Percentiles rank a stretch among this genome's conserved stretches.
phyloP scores from a whole-genome alignment of 2,113 vertebrate genomes.

The Nettapus auritus region DNA sequence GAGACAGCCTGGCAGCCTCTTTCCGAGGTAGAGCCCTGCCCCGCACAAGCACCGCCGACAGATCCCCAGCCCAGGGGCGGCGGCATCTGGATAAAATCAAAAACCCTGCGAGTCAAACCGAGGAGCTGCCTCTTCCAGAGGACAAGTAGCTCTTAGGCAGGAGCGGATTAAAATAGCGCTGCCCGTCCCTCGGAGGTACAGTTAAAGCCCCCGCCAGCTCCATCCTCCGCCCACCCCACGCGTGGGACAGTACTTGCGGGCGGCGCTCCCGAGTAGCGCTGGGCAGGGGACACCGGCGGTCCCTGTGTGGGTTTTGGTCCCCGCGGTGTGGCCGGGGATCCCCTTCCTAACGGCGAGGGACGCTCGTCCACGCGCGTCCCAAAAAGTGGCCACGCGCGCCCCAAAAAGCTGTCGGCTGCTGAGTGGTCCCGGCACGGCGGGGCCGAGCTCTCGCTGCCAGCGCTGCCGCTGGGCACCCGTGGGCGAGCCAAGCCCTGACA shows the following conservation, averaged over 20 bases:
- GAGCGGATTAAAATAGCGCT: background rate
- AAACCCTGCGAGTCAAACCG: background rate
- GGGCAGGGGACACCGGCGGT: rapidly evolving
- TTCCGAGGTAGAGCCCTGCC: background rate
- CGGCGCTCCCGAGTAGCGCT: background rate
- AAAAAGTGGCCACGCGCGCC: background rate
- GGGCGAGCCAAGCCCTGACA: rapidly evolving
- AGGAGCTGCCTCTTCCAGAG: background rate
- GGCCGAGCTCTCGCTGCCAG: background rate
- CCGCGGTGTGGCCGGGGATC: background rate
- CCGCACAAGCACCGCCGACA: background rate
- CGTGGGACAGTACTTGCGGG: background rate
- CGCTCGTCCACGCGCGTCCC: background rate
- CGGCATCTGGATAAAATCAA: background rate
- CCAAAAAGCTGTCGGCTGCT: background rate
- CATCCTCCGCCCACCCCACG: background rate
- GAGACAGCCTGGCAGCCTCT: background rate
- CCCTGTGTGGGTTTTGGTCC: background rate
- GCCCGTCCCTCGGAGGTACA: background rate
- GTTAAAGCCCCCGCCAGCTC: background rate
- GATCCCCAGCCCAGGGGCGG: background rate
- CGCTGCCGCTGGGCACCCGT: background rate
- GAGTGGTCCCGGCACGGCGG: background rate
- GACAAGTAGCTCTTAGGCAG: background rate
- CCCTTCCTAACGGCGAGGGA: background rate